Evolutionary conservation across 2,888 invertebrate species (phyloP), one percentile per base, ranked within the genome.

Genomic region (Agrilus biguttatus): DNA sequence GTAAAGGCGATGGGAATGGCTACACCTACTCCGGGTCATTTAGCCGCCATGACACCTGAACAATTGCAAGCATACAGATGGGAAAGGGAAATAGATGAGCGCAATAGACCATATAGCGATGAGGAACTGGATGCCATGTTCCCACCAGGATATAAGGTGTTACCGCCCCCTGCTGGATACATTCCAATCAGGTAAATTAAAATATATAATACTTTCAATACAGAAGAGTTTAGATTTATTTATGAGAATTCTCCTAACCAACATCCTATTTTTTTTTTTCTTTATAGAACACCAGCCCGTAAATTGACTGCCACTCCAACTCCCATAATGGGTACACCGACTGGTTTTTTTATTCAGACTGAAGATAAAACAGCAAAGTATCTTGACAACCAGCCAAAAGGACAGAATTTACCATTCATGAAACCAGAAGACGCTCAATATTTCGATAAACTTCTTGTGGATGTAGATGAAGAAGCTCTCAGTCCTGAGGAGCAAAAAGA

Each of bases 351-450:
- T 69, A 93, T 95, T 64, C 93, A 93, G 68, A 80, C 82, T 58
- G 89, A 90, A 68, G 89, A 90, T 61, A 81, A 83, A 63, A 78
- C 79, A 40, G 78, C 83, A 1, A 90, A 90, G 58, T 86, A 86
- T 64, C 81, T 93, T 57, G 97, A 98, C 65, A 91, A 91, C 62
- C 98, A 99, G 70, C 98, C 98, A 1, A 96, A 95, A 66, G 87
- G 86, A 1, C 74, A 77, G 56, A 97, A 97, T 70, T 74, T 98
- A 54, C 98, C 98, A 13, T 93, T 98, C 63, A 88, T 98, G 83
- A 98, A 99, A 66, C 98, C 98, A 0, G 98, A 99, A 68, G 96
- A 96, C 70, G 95, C 98, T 37, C 98, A 99, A 70, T 98, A 99
- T 70, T 98, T 98, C 68, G 98, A 99, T 68, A 98, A 98, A 68